Evolutionary conservation across 2,113 vertebrate genomes (phyloP), one percentile per base, ranked within the genome.

Genomic region (Muntiacus muntjak): DNA sequence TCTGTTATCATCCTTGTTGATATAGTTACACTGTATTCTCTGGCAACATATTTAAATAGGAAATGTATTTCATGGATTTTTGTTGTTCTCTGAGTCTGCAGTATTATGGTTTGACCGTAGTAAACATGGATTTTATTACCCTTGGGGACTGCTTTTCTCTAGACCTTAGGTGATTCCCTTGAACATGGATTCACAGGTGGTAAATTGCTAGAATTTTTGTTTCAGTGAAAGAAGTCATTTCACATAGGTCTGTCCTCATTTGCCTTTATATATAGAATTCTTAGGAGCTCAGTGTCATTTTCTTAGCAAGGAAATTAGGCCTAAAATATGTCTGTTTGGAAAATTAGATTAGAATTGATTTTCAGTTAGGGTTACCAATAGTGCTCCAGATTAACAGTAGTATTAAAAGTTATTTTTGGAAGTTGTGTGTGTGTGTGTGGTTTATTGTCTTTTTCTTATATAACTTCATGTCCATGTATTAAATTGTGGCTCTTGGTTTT

Each of bases 121-220:
- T 92, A 87, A 74, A 85, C 97, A 83, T 23, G 76, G 55, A 64
- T 92, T 91, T 96, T 84, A 28, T 67, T 95, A 19, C 40, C 57
- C 3, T 84, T 81, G 26, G 25, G 50, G n/a, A 33, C 43, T 14
- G 79, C 91, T 98, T 98, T 97, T 98, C 98, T 98, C 45, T 89
- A 50, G 55, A 55, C 21, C 23, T n/a, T n/a, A 36, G 54, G 40
- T 95, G 45, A 50, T 93, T 95, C 26, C 45, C 50, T 97, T 71
- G 45, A 67, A 62, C 45, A 50, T 79, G 94, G 57, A 33, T 94
- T 96, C 90, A 95, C 94, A 96, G 81, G 60, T 97, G 86, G 25
- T 86, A 94, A 81, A 89, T 95, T 45, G 64, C 40, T 95, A 52
- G 90, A 97, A 81, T 26, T 74, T 86, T 91, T 84, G 81, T 60